Conservation (phyloP, 2,797 vertebrate species). For the Sebastolobus alascanus region DNA sequence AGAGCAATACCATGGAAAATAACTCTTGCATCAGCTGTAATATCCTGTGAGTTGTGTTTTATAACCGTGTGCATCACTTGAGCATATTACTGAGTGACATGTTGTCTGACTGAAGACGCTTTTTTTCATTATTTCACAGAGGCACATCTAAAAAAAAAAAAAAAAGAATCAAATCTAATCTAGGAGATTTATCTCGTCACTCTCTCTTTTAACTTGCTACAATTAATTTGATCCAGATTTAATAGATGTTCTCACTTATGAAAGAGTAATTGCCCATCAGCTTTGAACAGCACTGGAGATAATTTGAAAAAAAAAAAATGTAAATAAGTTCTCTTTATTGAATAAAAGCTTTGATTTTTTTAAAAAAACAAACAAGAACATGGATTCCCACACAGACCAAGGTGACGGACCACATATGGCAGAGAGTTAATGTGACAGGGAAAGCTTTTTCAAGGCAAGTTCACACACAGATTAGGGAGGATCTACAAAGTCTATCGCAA, state of each 20-base stretch:
- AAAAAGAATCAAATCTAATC: slow-evolving; percentile 8
- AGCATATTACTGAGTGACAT: slow-evolving; percentile 10
- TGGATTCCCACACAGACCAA: slow-evolving; percentile 38
- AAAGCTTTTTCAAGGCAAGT: slow-evolving; percentile 78
- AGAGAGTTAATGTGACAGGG: slow-evolving; percentile 70
- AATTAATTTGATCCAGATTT: slow-evolving; percentile 57
- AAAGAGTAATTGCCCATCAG: slow-evolving; percentile 44
- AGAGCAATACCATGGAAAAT: slow-evolving; percentile 33
- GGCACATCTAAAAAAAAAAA: slow-evolving; percentile 7
- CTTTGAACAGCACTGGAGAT: slow-evolving; percentile 43
- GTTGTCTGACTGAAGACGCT: slow-evolving; percentile 18
- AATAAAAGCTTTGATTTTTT: slow-evolving; percentile 38
- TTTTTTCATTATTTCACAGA: slow-evolving; percentile 16
- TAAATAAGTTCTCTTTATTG: slow-evolving; percentile 51
- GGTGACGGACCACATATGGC: slow-evolving; percentile 62
- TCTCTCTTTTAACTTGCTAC: slow-evolving; percentile 35
- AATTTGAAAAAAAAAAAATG: slow-evolving; percentile 31
- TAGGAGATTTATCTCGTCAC: slow-evolving; percentile 42
- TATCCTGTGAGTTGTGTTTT: slow-evolving; percentile 42
- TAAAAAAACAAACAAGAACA: background rate
- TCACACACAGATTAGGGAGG: slow-evolving; percentile 69
- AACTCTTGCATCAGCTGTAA: slow-evolving; percentile 46
- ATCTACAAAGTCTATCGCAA: slow-evolving; percentile 81
- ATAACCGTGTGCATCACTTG: slow-evolving; percentile 40
- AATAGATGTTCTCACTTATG: slow-evolving; percentile 48